Evolutionary conservation across 1,140 invertebrate species (phyloP), one percentile per base, ranked within the genome.

Genomic region (Harlomillsia oculata): DNA sequence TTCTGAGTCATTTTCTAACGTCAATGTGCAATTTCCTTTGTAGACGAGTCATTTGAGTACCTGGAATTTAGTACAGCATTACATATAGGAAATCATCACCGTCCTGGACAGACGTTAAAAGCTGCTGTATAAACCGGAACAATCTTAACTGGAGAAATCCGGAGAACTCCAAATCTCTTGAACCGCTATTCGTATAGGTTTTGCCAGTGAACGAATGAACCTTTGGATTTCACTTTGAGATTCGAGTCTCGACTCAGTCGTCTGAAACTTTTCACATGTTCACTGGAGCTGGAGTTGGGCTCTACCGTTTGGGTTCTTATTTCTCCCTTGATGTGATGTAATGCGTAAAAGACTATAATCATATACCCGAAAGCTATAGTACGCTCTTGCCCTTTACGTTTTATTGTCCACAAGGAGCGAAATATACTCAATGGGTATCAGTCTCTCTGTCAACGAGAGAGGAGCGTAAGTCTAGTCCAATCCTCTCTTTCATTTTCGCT

Each of bases 181-280:
- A 32, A 14, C 25, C 29, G 18, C 23, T 21, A 18, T 32, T 32
- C 30, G 28, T 20, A 30, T 48, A 48, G 36, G 45, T 48, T 48
- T 28, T 48, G 28, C 30, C 30, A 48, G 36, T 23, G 55, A 58
- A 37, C 29, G 56, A 30, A 32, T 45, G 49, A 41, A 36, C 36
- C 43, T 46, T 53, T 50, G 45, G 50, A 52, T 52, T 58, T 58
- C 56, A 58, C 29, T 45, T 58, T 58, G 56, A 58, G 56, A 58
- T 58, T 58, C 56, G 56, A 58, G 56, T 58, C 56, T 52, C 56
- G 56, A 30, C 45, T 51, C 56, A 57, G 48, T 57, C 46, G 49
- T 16, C 48, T 53, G 56, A 58, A 58, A 58, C 56, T 58, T 58
- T 58, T 58, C 56, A 58, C 36, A 58, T 58, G 56, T 53, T 58